phyloP scores from a whole-genome alignment of 2,888 invertebrate species.

The Steinernema carpocapsae region DNA sequence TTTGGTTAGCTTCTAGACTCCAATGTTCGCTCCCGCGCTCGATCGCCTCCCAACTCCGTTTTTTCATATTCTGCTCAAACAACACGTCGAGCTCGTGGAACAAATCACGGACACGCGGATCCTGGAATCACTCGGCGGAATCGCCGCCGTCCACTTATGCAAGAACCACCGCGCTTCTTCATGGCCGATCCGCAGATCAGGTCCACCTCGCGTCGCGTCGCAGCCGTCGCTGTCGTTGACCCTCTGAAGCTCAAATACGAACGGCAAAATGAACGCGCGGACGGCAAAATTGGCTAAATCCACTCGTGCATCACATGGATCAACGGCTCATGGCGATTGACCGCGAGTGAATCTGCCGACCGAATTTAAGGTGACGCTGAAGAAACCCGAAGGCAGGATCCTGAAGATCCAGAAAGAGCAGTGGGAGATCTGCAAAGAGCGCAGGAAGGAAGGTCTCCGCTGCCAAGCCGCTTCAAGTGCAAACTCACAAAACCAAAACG shows the following conservation, averaged over 20 bases:
- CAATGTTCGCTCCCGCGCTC: too few species aligned
- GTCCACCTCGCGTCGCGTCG: not conserved
- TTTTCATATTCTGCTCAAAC: not conserved
- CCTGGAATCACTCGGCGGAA: not conserved
- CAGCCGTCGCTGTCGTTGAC: not conserved
- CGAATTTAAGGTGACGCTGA: too few species aligned
- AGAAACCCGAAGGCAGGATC: constrained; percentile 45
- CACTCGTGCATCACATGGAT: constrained; percentile 44
- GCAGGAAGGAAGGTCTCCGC: constrained; percentile 38
- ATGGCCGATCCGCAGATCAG: too few species aligned
- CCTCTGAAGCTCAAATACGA: constrained; percentile 35
- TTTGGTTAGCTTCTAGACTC: too few species aligned
- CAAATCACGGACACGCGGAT: not conserved
- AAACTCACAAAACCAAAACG: too few species aligned
- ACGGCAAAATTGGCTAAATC: constrained; percentile 39
- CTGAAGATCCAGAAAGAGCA: constrained; percentile 43
- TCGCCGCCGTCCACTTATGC: constrained; percentile 2
- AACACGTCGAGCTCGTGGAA: constrained; percentile 17
- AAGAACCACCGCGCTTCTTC: not conserved
- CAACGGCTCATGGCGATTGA: constrained; percentile 44
- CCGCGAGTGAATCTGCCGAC: constrained; percentile 37
- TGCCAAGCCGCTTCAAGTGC: too few species aligned
- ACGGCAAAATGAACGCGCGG: constrained; percentile 41
- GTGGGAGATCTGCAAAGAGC: constrained; percentile 41
- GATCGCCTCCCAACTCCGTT: too few species aligned